Base-by-base conservation (phyloP, 2,113 vertebrate species). In the Naja naja region DNA sequence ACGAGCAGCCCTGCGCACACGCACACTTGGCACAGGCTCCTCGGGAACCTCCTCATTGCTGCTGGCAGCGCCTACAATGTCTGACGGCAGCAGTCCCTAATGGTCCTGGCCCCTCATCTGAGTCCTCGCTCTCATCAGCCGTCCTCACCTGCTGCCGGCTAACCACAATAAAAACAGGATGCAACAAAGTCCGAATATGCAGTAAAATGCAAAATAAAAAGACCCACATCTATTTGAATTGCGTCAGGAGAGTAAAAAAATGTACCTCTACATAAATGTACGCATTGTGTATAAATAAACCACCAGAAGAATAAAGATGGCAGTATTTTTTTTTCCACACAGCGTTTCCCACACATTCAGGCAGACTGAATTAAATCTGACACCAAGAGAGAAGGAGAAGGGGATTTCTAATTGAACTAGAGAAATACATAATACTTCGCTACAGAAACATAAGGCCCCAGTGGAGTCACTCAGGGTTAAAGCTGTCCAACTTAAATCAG, bases 331-430 rank as follows among this genome's bases (percentile, higher is more conserved):
- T 45, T 85, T 87, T 96, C 95, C 95, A 69, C 60, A 54, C 93
- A 96, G 95, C 94, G 74, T 95, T 96, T 53, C 94, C 94, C 27
- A 91, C 94, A 94, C 0, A 3, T 92, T 94, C 90, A 1, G 16
- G 87, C 94, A 95, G 95, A 96, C 90, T 93, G 96, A 96, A 97
- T 97, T 97, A 96, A 95, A 97, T 94, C 90, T 96, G 96, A 97
- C 96, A 96, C 89, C 22, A 4, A 52, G 39, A 86, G 25, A 10
- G 52, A 55, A 69, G 9, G 56, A 39, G 20, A 58, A 11, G 93
- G 91, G 93, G 94, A 95, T 95, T 96, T 94, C 95, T 97, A 96
- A 96, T 95, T 96, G 95, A 96, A 94, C 90, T 90, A 95, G 94
- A 95, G 93, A 97, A 96, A 95, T 95, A 96, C 92, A 96, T 94